Percentiles rank a stretch among this genome's conserved stretches.
These are phyloP conservation scores for Leptinotarsa defecta DNA, from an alignment of 1,140 invertebrate genomes.

Conservation along the genomic window DNA sequence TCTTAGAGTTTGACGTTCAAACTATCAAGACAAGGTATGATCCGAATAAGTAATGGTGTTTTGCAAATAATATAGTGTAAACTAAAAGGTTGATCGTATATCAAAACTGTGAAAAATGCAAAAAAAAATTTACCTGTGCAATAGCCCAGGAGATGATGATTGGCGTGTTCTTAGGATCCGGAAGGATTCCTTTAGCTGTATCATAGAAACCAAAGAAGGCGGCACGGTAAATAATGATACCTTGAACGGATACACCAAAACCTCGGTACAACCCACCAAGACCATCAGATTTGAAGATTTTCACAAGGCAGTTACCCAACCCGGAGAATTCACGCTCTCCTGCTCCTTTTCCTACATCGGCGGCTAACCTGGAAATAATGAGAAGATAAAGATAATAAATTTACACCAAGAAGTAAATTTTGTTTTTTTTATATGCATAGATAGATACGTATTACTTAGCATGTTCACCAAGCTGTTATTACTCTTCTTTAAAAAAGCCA, in stretches of 20 bases:
- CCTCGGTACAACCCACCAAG: conserved; percentile 84
- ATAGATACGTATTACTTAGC: too few relatives aligned
- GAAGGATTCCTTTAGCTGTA: conserved; percentile 85
- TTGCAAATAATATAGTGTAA: too few relatives aligned
- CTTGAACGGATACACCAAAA: conserved; percentile 88
- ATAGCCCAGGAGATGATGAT: conserved; percentile 80
- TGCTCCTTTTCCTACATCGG: conserved; percentile 79
- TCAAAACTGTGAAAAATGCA: not conserved
- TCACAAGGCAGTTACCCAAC: conserved; percentile 79
- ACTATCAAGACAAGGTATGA: too few relatives aligned
- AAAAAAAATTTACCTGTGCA: conserved; percentile 67
- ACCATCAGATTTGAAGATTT: conserved; percentile 85
- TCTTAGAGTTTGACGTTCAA: too few relatives aligned
- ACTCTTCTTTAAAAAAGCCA: too few relatives aligned
- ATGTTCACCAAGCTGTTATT: too few relatives aligned
- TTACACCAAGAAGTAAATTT: too few relatives aligned
- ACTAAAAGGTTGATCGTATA: too few relatives aligned
- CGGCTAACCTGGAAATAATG: conserved; percentile 68
- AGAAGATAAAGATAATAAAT: not conserved
- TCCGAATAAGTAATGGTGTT: too few relatives aligned
- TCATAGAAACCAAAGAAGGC: conserved; percentile 94
- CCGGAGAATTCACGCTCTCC: conserved; percentile 81
- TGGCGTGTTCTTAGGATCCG: conserved; percentile 80
- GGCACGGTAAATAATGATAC: conserved; percentile 85
- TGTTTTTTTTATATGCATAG: too few relatives aligned